Conservation (phyloP, 1,140 invertebrate species). For the Copidosoma floridanum region DNA sequence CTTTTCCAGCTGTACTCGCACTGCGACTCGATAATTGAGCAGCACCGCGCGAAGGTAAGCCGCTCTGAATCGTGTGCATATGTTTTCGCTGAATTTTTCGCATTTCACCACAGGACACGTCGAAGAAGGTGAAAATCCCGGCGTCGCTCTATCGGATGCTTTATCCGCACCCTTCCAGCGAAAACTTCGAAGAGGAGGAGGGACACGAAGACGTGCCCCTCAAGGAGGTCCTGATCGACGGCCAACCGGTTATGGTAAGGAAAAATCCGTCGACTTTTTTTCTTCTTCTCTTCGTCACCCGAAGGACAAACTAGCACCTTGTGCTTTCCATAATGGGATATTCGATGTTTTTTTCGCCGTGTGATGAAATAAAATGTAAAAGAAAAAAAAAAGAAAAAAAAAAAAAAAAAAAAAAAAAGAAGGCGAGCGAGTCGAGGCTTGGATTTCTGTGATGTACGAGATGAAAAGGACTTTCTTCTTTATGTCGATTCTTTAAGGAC, state of each 20-base stretch:
- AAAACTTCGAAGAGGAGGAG: conserved; percentile 6
- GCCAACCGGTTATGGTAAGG: background rate
- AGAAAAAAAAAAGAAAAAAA: no score
- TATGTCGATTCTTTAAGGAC: no score
- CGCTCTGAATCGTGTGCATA: background rate
- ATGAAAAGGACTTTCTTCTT: no score
- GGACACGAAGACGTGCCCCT: conserved; percentile 35
- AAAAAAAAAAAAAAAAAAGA: no score
- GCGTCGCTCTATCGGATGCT: conserved; percentile 37
- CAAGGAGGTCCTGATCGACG: conserved; percentile 32
- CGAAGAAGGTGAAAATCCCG: conserved; percentile 36
- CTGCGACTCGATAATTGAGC: conserved; percentile 61
- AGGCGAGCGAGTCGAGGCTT: no score
- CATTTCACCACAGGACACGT: conserved; percentile 23
- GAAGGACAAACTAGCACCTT: no score
- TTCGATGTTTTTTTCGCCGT: no score
- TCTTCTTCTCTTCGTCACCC: no score
- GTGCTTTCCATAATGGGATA: no score
- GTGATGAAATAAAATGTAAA: no score
- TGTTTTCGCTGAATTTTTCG: background rate
- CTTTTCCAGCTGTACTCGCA: conserved; percentile 66
- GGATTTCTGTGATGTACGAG: no score
- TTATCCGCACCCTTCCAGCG: conserved; percentile 32
- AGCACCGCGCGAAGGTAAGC: conserved; percentile 57
- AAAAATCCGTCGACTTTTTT: no score